These are phyloP conservation scores for Amphipoea oculea DNA, from an alignment of 2,888 invertebrate genomes.

Conservation along the genomic window DNA sequence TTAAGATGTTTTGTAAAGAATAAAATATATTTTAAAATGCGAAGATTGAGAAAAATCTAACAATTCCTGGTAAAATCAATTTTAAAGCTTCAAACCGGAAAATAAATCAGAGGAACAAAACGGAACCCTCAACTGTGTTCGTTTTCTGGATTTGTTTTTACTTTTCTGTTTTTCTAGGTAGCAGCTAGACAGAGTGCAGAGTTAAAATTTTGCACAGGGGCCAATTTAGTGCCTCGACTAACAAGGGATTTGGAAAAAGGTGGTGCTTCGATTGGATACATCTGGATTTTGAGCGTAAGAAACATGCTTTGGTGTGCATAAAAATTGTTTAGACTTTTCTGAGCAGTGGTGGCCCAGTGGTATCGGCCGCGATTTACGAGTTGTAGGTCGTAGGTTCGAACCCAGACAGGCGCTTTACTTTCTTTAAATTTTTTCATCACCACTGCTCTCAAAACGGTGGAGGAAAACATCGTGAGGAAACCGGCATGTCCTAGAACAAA, in stretches of 20 bases:
- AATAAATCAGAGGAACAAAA: conserved; percentile 6
- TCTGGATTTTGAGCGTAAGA: conserved; percentile 18
- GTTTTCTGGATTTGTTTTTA: conserved; percentile 18
- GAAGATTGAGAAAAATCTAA: not conserved
- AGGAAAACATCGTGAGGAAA: too few relatives aligned
- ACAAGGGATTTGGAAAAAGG: conserved; percentile 60
- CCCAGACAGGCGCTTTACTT: too few relatives aligned
- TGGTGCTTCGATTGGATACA: conserved; percentile 17
- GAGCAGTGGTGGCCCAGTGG: too few relatives aligned
- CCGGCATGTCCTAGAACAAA: too few relatives aligned
- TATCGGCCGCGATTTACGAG: too few relatives aligned
- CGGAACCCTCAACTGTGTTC: conserved; percentile 10
- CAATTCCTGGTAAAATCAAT: not conserved
- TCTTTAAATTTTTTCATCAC: too few relatives aligned
- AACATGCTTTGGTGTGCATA: not conserved
- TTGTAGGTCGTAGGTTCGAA: too few relatives aligned
- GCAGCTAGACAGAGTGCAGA: conserved; percentile 18
- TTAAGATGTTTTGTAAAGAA: not conserved
- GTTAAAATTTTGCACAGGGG: conserved; percentile 46
- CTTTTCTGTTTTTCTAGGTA: conserved; percentile 14
- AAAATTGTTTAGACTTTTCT: not conserved
- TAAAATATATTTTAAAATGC: not conserved
- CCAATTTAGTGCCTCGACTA: conserved; percentile 59
- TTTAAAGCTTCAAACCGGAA: not conserved
- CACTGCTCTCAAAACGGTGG: too few relatives aligned